A percentile compares a stretch with the other conserved stretches of the same genome.
phyloP scores from a whole-genome alignment of 1,140 invertebrate genomes.

The Drosophila santomea region DNA sequence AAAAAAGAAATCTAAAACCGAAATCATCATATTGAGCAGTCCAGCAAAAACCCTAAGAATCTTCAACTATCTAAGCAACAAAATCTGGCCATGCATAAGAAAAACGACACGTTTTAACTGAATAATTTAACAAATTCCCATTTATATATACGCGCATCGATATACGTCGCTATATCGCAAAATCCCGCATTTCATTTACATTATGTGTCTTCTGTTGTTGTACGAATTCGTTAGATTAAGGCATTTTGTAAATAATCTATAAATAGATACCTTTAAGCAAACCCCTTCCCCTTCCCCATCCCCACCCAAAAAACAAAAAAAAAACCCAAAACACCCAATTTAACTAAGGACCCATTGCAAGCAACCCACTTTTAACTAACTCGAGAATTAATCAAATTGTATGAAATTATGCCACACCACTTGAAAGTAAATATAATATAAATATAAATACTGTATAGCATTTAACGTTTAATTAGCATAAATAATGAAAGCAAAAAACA shows the following conservation, averaged over 20 bases:
- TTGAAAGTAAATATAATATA: conserved; percentile 54
- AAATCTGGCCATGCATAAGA: conserved; percentile 70
- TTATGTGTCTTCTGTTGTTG: conserved; percentile 74
- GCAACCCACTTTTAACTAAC: conserved; percentile 71
- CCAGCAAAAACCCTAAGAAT: conserved; percentile 68
- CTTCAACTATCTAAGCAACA: conserved; percentile 75
- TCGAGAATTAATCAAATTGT: conserved; percentile 82
- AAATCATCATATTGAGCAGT: conserved; percentile 47
- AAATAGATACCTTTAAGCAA: conserved; percentile 64
- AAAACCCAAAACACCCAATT: conserved; percentile 4
- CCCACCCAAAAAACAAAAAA: conserved; percentile 10
- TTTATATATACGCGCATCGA: conserved; percentile 33
- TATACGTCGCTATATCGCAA: conserved; percentile 28
- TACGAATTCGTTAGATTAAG: conserved; percentile 76
- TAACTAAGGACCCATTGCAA: conserved; percentile 31
- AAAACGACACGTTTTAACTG: conserved; percentile 61
- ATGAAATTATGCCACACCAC: conserved; percentile 73
- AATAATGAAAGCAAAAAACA: conserved; percentile 58
- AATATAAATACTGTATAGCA: conserved; percentile 75
- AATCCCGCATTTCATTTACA: conserved; percentile 51
- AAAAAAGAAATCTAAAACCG: conserved; percentile 61
- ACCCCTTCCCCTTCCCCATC: conserved; percentile 4
- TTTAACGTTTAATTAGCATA: conserved; percentile 81
- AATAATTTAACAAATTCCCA: conserved; percentile 50
- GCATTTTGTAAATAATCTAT: conserved; percentile 76